A percentile compares a stretch with the other conserved stretches of the same genome.
Evolutionary conservation across 2,888 invertebrate species (phyloP).

Genomic region (Euphydryas editha): DNA sequence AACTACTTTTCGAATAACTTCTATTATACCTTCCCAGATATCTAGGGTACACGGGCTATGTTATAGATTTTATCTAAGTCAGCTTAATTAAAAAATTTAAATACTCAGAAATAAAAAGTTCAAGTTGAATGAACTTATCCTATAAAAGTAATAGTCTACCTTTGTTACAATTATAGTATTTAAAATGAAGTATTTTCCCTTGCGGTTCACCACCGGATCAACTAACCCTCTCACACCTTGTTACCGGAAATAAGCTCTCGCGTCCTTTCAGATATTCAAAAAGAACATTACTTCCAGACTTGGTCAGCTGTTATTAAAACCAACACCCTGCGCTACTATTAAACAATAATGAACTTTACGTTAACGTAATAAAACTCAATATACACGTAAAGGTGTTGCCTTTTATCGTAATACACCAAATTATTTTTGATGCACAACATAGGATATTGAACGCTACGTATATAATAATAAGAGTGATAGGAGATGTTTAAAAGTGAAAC

Average conservation of each 20-base stretch:
- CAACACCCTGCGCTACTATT: neutral
- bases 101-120: too few species aligned
- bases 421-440: neutral
- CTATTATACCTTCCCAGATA: too few species aligned
- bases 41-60: too few species aligned
- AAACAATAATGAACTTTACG: neutral
- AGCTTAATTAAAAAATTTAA: too few species aligned
- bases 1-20: too few species aligned
- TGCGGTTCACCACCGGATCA: constrained; percentile 14
- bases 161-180: neutral
- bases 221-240: constrained; percentile 24
- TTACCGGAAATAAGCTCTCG: constrained; percentile 27
- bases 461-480: constrained; percentile 1
- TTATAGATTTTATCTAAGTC: too few species aligned
- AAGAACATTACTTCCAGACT: constrained; percentile 15
- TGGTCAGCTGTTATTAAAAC: constrained; percentile 8
- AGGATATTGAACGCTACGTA: neutral
- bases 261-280: constrained; percentile 26
- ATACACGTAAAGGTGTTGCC: neutral
- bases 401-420: constrained; percentile 3
- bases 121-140: too few species aligned
- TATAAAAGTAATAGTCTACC: neutral
- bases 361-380: neutral
- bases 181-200: neutral
- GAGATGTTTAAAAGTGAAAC: constrained; percentile 5